These are phyloP conservation scores for Sitta europaea DNA, from an alignment of 2,113 vertebrate genomes.

Conservation along the genomic window DNA sequence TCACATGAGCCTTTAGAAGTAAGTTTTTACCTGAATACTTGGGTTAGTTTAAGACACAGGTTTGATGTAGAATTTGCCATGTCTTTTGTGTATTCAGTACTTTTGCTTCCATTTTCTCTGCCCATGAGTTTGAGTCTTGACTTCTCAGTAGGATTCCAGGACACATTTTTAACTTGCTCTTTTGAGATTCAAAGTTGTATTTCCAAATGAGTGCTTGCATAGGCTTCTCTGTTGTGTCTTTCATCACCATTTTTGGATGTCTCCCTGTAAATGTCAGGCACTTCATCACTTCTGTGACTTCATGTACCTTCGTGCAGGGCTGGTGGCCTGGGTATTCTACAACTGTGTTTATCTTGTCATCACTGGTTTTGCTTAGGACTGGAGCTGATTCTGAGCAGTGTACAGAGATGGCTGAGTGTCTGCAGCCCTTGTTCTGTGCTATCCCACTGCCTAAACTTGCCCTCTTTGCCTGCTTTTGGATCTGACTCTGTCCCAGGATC, in stretches of 20 bases:
- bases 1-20: not conserved
- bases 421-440: not conserved
- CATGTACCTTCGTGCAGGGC: not conserved
- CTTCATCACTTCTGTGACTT: not conserved
- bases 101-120: not conserved
- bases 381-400: not conserved
- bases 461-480: not conserved
- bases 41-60: not conserved
- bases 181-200: fast-evolving
- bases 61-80: not conserved
- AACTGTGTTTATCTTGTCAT: not conserved
- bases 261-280: not conserved
- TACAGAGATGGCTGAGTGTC: not conserved
- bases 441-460: not conserved
- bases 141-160: not conserved
- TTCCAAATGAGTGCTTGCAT: not conserved
- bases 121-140: not conserved
- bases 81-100: not conserved
- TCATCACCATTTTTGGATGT: not conserved
- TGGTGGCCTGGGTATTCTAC: not conserved
- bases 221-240: not conserved
- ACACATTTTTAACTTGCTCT: not conserved
- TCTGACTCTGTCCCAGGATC: not conserved
- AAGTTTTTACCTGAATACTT: not conserved
- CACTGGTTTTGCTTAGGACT: not conserved